phyloP scores from a whole-genome alignment of 2,888 invertebrate genomes.

The Cheilosia grossa region DNA sequence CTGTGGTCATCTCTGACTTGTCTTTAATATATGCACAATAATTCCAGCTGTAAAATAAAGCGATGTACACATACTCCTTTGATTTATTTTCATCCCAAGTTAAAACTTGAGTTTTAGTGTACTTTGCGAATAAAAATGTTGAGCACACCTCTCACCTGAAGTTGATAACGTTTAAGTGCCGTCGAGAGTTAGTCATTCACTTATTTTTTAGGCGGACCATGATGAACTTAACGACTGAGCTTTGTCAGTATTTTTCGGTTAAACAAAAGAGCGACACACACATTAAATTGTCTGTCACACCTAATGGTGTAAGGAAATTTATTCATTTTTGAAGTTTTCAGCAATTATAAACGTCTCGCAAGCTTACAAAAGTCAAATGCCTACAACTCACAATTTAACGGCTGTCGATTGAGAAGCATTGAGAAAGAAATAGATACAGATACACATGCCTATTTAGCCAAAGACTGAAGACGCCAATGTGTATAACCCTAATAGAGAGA shows the following conservation, averaged over 20 bases:
- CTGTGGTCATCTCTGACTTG: conserved; percentile 25
- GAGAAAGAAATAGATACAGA: conserved; percentile 15
- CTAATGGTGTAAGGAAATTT: conserved; percentile 29
- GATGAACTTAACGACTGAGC: conserved; percentile 24
- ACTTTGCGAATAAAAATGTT: neutral
- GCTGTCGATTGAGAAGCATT: conserved; percentile 39
- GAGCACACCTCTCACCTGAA: conserved; percentile 34
- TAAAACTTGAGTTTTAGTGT: conserved; percentile 14
- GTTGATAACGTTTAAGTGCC: conserved; percentile 27
- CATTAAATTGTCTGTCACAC: conserved; percentile 4
- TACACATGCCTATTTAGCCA: conserved; percentile 11
- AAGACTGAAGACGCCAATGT: conserved; percentile 63
- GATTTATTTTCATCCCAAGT: conserved; percentile 29
- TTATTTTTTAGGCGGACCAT: conserved; percentile 16
- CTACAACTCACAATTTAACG: conserved; percentile 45
- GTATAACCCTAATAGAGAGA: conserved; percentile 43
- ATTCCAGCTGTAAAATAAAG: neutral
- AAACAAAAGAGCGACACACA: conserved; percentile 1
- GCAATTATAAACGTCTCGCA: neutral
- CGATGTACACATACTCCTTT: neutral
- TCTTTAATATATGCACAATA: no score
- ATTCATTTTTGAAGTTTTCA: conserved; percentile 9
- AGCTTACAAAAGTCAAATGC: neutral
- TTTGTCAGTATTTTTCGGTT: conserved; percentile 41
- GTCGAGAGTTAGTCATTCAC: conserved; percentile 27